A percentile compares a stretch with the other conserved stretches of the same genome.
Evolutionary conservation across 2,113 vertebrate species (phyloP).

Genomic region (Brachyistius frenatus): DNA sequence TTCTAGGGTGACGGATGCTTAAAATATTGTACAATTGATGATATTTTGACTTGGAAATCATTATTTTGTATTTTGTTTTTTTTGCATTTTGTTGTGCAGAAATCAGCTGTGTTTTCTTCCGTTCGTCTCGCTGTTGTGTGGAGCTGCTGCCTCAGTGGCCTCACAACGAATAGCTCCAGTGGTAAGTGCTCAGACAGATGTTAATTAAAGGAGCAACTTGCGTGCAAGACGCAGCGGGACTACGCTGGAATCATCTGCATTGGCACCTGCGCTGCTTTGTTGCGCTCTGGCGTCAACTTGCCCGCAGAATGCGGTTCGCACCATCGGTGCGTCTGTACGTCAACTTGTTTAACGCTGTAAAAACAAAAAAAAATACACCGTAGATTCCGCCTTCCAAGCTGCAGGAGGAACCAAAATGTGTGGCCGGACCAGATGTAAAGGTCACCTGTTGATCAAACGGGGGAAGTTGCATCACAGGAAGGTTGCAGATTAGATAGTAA

Average conservation of each 20-base stretch:
- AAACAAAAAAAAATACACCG: too few species aligned
- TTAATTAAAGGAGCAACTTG: slow-evolving; percentile 62
- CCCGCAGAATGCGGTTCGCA: neutral
- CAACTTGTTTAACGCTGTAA: neutral
- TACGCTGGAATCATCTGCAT: neutral
- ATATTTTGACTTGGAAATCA: neutral
- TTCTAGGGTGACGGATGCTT: neutral
- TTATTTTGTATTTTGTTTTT: neutral
- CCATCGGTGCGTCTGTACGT: too few species aligned
- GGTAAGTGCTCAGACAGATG: slow-evolving; percentile 51
- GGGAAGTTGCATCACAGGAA: neutral
- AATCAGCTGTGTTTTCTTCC: slow-evolving; percentile 42
- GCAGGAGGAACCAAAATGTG: neutral
- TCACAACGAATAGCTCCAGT: slow-evolving; percentile 46
- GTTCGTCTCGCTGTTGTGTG: slow-evolving; percentile 26
- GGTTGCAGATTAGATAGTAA: neutral
- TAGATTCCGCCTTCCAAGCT: too few species aligned
- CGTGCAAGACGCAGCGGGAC: slow-evolving; percentile 17
- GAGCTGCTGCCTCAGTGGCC: slow-evolving; percentile 33
- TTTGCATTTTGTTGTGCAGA: neutral
- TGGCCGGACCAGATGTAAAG: slow-evolving; percentile 15
- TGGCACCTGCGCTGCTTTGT: neutral
- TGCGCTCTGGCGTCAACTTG: neutral
- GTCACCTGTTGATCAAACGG: slow-evolving; percentile 1
- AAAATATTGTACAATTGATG: neutral